Base-by-base conservation (phyloP, 2,113 vertebrate genomes). In the Sclerurus mexicanus region DNA sequence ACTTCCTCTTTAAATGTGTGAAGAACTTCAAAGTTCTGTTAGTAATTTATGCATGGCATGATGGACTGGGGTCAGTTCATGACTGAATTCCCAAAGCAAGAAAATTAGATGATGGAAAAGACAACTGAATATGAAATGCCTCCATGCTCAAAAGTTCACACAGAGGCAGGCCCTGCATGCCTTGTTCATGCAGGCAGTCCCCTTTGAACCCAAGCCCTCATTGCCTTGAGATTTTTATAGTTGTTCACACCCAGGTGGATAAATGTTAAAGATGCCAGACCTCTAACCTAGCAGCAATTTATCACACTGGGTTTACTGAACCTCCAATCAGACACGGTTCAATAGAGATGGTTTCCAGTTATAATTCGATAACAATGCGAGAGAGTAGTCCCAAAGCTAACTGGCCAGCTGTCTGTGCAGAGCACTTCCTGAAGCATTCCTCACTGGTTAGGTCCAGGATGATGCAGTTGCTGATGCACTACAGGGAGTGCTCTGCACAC, bases 1-100 rank as follows among this genome's bases (percentile, higher is more conserved):
- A 91, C 33, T 20, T 82, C 40, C 53, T 77, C 58, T 85, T 92
- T 92, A 95, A 90, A 74, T 49, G 47, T 49, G 73, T 67, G 89
- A 93, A 88, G 60, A 80, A 87, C 93, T 96, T 97, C 94, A 94
- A 94, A 96, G 87, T 87, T 85, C 58, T 66, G 11, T 59, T 67
- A 44, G 86, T 52, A 94, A 96, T 95, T 93, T 96, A 95, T 89
- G 74, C 90, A 93, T 35, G 66, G 66, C 52, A 13, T 37, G 74
- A 90, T 60, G 81, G 71, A 80, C 93, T 74, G 66, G 59, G 89
- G 80, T 93, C 92, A 94, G 90, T 85, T 96, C 77, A 80, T 73
- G 83, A 66, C 44, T 62, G 76, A 92, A 84, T 96, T 92, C 68
- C 69, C 73, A 89, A 89, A 79, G 86, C 71, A 94, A 89, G 66